Conservation (phyloP, 2,888 invertebrate species). For the Diploptera punctata region DNA sequence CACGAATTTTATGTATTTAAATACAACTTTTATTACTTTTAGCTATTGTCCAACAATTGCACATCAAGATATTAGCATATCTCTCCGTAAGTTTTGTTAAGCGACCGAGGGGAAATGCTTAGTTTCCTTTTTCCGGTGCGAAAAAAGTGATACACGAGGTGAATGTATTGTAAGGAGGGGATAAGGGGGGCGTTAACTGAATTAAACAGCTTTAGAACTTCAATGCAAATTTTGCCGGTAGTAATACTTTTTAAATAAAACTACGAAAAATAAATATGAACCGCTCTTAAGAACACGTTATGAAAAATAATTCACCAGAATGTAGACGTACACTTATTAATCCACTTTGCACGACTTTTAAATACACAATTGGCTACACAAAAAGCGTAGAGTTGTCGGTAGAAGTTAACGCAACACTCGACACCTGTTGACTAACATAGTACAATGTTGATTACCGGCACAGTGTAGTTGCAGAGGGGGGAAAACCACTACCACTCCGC, state of each 20-base stretch:
- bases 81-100: background rate
- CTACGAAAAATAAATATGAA: background rate
- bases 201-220: background rate
- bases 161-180: background rate
- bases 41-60: background rate
- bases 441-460: background rate
- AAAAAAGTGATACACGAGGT: background rate
- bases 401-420: background rate
- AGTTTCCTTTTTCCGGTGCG: background rate
- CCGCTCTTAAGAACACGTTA: background rate
- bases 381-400: background rate
- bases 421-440: conserved; percentile 34
- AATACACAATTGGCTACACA: too few relatives aligned
- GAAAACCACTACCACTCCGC: background rate
- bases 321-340: too few relatives aligned
- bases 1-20: too few relatives aligned
- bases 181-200: background rate
- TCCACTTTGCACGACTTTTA: too few relatives aligned
- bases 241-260: background rate
- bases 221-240: background rate
- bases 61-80: background rate
- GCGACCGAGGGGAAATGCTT: background rate
- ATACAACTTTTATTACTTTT: too few relatives aligned
- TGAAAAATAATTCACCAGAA: background rate
- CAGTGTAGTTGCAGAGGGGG: background rate